Conservation (phyloP, 2,888 invertebrate genomes). For the Microplitis manilae region DNA sequence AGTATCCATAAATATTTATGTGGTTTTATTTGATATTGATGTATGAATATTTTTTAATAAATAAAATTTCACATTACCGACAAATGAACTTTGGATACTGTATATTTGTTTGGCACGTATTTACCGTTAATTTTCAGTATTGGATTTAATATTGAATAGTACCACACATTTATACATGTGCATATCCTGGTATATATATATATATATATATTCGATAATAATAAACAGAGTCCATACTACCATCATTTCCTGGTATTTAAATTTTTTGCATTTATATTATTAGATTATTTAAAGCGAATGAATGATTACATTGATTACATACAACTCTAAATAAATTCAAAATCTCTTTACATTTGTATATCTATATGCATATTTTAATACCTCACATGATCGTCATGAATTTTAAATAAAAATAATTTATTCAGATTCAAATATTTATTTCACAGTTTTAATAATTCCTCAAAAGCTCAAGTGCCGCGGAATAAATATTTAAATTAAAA, state of each 20-base stretch:
- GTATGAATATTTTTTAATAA: not conserved
- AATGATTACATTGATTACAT: not conserved
- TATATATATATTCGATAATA: not conserved
- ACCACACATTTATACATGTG: not conserved
- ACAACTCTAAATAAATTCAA: not conserved
- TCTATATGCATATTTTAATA: not conserved
- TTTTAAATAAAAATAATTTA: constrained; percentile 7
- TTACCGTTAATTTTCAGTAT: not conserved
- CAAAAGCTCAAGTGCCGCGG: too few species aligned
- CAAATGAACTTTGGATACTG: not conserved
- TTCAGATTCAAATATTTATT: not conserved
- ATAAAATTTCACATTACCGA: not conserved
- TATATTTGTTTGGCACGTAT: not conserved
- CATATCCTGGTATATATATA: not conserved
- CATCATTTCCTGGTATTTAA: not conserved
- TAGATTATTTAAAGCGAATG: not conserved
- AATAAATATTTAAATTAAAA: not conserved
- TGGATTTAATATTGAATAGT: not conserved
- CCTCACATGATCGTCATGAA: not conserved
- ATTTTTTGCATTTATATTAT: not conserved
- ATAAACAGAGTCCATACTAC: not conserved
- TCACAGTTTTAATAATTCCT: not conserved
- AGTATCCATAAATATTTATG: not conserved
- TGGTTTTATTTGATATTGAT: not conserved
- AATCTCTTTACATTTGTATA: not conserved